Evolutionary conservation across 1,140 invertebrate species (phyloP), one percentile per base, ranked within the genome.

Genomic region (Maniola jurtina): DNA sequence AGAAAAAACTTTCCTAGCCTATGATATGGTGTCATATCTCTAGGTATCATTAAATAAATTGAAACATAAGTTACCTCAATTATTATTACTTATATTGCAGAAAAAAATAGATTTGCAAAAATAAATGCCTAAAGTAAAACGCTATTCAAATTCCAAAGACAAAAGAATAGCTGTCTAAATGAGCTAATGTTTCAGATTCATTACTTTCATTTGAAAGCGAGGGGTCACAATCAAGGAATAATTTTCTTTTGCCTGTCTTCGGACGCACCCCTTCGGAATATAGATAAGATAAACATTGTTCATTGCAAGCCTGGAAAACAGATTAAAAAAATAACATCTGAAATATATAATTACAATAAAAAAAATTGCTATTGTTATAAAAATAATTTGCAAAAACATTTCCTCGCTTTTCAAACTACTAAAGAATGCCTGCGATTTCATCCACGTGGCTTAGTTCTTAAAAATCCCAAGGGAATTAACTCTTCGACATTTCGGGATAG

Each of bases 161-260:
- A 34, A 55, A 57, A 57, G n/a, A 38, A 57, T 57, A 57, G 55
- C 35, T 57, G 15, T 38, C 8, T 38, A 57, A 56, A 56, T 56
- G 50, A 56, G 61, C 52, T 55, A 64, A 64, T 64, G 54, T 64
- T 56, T 45, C 52, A 64, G 61, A 64, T 64, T 70, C 68, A 61
- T 70, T 66, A 66, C 64, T 45, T 66, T 70, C 38, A 47, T 56
- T 64, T 56, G 50, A 56, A 55, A 45, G 57, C 55, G 55, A 63
- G 68, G 68, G 60, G 55, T 57, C 62, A 66, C 64, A 69, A 69
- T 69, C 67, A 56, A 59, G 14, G 61, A 47, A 61, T 68, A 63
- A 68, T 68, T 69, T 69, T 64, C 61, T 67, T 71, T 64, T 61
- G 59, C 42, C 52, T 55, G 59, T 61, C 59, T 48, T 48, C 47